Conservation (phyloP, 2,113 vertebrate species). For the Loxodonta africana region DNA sequence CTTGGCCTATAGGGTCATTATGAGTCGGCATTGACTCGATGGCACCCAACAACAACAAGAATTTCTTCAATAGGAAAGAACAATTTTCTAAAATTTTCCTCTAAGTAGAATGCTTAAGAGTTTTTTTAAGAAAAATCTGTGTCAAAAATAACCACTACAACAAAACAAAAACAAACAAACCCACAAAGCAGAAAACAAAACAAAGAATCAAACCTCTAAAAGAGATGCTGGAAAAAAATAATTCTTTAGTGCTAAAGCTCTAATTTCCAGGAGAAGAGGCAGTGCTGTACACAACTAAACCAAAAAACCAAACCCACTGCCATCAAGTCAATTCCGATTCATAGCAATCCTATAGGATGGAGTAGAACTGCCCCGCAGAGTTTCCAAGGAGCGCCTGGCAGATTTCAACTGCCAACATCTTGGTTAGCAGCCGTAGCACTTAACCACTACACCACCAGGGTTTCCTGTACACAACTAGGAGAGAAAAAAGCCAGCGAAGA, state of each 20-base stretch:
- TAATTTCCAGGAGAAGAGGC: background rate
- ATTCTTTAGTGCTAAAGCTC: background rate
- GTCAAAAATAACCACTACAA: slow-evolving; percentile 40
- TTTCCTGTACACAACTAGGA: background rate
- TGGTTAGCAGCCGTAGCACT: no score
- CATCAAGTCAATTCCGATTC: no score
- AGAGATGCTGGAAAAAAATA: slow-evolving; percentile 24
- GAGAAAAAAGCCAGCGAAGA: background rate
- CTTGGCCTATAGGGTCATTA: no score
- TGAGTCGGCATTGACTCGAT: no score
- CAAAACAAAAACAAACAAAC: background rate
- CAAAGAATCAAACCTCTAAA: slow-evolving; percentile 8
- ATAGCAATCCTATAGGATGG: no score
- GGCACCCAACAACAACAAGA: background rate
- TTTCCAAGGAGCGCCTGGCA: no score
- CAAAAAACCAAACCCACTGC: no score
- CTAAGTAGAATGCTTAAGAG: background rate
- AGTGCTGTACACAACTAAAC: background rate
- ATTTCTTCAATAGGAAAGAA: slow-evolving; percentile 46
- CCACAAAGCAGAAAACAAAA: background rate
- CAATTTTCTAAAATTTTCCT: slow-evolving; percentile 45
- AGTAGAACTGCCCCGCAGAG: no score
- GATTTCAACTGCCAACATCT: no score
- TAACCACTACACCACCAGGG: no score
- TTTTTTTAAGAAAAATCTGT: slow-evolving; percentile 27